Conservation (phyloP, 2,888 invertebrate genomes). For the Therioaphis trifolii region DNA sequence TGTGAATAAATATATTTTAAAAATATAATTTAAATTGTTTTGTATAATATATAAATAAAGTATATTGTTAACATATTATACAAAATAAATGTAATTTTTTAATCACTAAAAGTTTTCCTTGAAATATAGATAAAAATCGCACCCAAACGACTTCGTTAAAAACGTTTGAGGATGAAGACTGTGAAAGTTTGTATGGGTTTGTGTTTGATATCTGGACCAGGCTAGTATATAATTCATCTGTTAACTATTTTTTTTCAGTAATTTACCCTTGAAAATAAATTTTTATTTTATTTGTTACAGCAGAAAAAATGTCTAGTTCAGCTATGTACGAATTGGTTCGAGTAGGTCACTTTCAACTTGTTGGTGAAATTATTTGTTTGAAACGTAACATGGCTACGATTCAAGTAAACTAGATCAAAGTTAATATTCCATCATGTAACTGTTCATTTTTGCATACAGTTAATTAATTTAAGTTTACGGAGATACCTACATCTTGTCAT, state of each 20-base stretch:
- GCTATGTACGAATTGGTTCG: conserved; percentile 99
- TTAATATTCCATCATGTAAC: background rate
- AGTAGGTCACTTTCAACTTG: conserved; percentile 97
- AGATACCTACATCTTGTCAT: conserved; percentile 96
- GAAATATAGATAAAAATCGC: conserved; percentile 40
- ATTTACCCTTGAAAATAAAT: conserved; percentile 39
- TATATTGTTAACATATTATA: too few relatives aligned
- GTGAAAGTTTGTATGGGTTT: conserved; percentile 90
- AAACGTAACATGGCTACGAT: conserved; percentile 99
- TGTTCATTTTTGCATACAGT: background rate
- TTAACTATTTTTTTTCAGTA: conserved; percentile 26
- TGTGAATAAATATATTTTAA: too few relatives aligned
- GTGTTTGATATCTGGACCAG: conserved; percentile 99
- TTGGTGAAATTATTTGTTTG: conserved; percentile 99
- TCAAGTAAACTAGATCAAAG: conserved; percentile 76
- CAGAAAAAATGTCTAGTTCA: conserved; percentile 98
- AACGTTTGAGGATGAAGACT: conserved; percentile 84
- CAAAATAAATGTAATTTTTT: too few relatives aligned
- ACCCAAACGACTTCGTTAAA: conserved; percentile 70
- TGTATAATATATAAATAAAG: too few relatives aligned
- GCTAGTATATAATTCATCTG: conserved; percentile 71
- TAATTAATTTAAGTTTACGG: conserved; percentile 80
- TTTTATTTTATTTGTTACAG: conserved; percentile 87
- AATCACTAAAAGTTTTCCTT: background rate
- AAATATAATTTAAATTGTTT: too few relatives aligned